Base-by-base conservation (phyloP, 2,888 invertebrate genomes). In the Galerucella calmariensis region DNA sequence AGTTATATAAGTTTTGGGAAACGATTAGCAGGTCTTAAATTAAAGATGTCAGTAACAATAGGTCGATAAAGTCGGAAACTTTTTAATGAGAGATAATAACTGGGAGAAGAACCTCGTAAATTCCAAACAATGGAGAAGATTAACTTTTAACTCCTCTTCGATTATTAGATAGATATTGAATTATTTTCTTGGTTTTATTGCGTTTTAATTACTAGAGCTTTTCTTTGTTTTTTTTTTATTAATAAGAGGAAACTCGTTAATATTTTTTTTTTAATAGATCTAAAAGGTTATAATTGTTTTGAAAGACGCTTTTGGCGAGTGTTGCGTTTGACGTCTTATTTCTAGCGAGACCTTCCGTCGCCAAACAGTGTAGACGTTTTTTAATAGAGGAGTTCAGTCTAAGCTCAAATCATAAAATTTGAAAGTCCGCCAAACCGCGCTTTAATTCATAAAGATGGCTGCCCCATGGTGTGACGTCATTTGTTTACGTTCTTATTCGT, bases 81-180 rank as follows among this genome's bases (percentile, higher is more conserved):
- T 82, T 82, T 82, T 81, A 82, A 82, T 82, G 81, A 81, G 79
- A 79, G 81, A 81, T 80, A 80, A 81, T 81, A 81, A 81, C 77
- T 76, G n/a, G n/a, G 75, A 70, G 74, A 61, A 76, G 75, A 74
- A 68, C 72, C 75, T 80, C 82, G 80, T 82, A 80, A 81, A 80
- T 79, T 72, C 78, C n/a, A 76, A 81, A 81, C 80, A 79, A 78
- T 56, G 81, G 78, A 70, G 74, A 79, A 72, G 68, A 72, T 77
- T 76, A 75, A 79, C 77, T 82, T 77, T 74, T 72, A 78, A 79
- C 79, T 81, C 44, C n/a, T 61, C 80, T 80, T 78, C 80, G 80
- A 81, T 79, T 79, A 81, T 79, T n/a, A n/a, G n/a, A n/a, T 80
- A 76, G 80, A 78, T 82, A 81, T 80, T 81, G 81, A 81, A 80